Conservation (phyloP, 2,113 vertebrate species). For the Malaclemys terrapin region DNA sequence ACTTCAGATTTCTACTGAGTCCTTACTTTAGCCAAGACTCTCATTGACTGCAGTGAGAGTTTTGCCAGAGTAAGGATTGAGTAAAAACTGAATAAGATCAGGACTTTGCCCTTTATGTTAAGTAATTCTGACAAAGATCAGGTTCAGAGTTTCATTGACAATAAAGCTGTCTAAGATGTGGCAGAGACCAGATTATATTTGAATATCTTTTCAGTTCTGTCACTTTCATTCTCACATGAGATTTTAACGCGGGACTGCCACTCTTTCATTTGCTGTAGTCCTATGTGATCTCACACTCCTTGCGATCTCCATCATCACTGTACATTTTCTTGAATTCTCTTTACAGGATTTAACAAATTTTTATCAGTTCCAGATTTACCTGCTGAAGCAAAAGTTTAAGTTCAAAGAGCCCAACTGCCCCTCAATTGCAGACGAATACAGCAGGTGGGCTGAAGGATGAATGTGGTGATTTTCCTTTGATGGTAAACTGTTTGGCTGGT, state of each 20-base stretch:
- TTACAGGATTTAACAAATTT: background rate
- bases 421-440: background rate
- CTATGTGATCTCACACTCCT: background rate
- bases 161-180: background rate
- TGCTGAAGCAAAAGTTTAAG: constrained; percentile 10
- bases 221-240: background rate
- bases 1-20: background rate
- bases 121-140: background rate
- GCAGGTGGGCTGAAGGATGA: background rate
- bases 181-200: too few relatives aligned
- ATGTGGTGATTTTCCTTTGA: background rate
- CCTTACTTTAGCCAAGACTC: background rate
- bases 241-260: background rate
- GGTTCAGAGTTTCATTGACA: background rate
- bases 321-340: background rate
- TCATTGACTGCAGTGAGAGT: background rate
- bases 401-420: background rate
- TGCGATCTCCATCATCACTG: background rate
- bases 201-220: too few relatives aligned
- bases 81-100: background rate
- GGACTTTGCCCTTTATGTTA: background rate
- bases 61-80: background rate
- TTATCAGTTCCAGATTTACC: background rate
- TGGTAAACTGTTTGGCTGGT: background rate
- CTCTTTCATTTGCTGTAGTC: background rate